phyloP scores from a whole-genome alignment of 2,888 invertebrate species.

The Trachelus troglodyta region DNA sequence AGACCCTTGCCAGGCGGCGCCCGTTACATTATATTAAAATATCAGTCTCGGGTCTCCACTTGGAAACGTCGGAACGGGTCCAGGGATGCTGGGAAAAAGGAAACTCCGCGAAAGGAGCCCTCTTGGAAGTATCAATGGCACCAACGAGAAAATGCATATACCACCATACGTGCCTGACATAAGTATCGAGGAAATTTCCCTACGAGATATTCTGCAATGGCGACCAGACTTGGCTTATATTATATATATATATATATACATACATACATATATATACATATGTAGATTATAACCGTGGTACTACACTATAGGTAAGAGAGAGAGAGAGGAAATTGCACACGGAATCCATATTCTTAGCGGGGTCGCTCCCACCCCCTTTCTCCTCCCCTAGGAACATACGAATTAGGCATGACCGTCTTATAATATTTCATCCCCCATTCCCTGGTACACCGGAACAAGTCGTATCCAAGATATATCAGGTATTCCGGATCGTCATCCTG shows the following conservation, averaged over 20 bases:
- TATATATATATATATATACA: too few species aligned
- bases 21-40: conserved; percentile 22
- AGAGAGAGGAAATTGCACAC: neutral
- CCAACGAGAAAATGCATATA: neutral
- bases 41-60: conserved; percentile 6
- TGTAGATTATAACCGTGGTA: too few species aligned
- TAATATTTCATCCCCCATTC: neutral
- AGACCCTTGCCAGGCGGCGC: conserved; percentile 18
- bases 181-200: neutral
- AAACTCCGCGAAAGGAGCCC: neutral
- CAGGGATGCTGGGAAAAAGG: neutral
- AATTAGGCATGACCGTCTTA: neutral
- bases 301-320: too few species aligned
- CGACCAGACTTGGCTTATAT: neutral
- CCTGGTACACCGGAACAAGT: neutral
- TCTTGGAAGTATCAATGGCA: neutral
- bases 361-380: neutral
- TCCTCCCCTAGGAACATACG: neutral
- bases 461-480: neutral
- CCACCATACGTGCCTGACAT: neutral
- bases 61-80: neutral
- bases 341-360: neutral
- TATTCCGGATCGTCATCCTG: conserved; percentile 2
- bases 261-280: too few species aligned
- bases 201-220: neutral